Evolutionary conservation across 1,140 invertebrate species (phyloP).

Genomic region (Pseudoatta argentina): DNA sequence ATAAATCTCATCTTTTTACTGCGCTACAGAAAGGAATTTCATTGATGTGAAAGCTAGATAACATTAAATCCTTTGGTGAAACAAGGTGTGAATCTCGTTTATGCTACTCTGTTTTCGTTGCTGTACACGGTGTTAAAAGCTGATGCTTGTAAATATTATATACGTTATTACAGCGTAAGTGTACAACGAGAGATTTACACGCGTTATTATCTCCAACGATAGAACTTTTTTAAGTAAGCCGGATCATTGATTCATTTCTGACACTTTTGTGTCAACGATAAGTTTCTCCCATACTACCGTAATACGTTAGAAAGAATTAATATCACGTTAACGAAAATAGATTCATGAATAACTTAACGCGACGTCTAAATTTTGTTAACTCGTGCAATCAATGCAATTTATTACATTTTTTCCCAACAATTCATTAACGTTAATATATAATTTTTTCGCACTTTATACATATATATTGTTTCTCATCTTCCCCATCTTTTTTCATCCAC

Average conservation of each 20-base stretch:
- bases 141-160: slow-evolving; percentile 46
- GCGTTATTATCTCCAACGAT: slow-evolving; percentile 21
- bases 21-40: background rate
- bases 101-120: slow-evolving; percentile 20
- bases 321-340: background rate
- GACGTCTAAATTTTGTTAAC: background rate
- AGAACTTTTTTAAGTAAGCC: background rate
- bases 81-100: slow-evolving; percentile 17
- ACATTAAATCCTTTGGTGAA: background rate
- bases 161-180: slow-evolving; percentile 31
- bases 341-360: background rate
- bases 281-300: background rate
- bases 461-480: slow-evolving; percentile 1
- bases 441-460: slow-evolving; percentile 4
- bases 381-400: background rate
- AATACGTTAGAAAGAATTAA: slow-evolving; percentile 2
- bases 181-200: slow-evolving; percentile 31
- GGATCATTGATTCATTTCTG: background rate
- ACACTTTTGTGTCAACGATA: background rate
- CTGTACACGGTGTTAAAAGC: slow-evolving; percentile 25
- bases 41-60: slow-evolving; percentile 4
- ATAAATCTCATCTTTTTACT: slow-evolving; percentile 3
- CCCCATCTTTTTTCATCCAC: background rate
- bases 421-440: background rate
- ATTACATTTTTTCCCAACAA: background rate